Evolutionary conservation across 2,797 vertebrate genomes (phyloP).

Genomic region (Amniataba percoides): DNA sequence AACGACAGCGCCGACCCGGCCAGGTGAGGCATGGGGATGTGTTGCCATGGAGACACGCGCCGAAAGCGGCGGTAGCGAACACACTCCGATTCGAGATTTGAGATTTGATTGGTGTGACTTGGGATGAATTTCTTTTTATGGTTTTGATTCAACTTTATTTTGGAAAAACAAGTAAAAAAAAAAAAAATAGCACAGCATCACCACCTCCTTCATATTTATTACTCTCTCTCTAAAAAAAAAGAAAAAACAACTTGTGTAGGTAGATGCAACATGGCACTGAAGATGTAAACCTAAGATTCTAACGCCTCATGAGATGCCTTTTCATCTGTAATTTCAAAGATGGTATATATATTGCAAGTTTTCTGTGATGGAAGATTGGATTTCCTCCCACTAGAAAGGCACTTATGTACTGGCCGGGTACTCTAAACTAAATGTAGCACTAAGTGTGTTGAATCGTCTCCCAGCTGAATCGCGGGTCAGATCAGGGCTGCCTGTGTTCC

Average conservation of each 20-base stretch:
- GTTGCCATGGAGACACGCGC: slow-evolving; percentile 30
- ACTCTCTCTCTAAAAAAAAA: neutral
- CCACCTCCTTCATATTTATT: neutral
- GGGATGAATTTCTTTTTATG: neutral
- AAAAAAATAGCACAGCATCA: slow-evolving; percentile 4
- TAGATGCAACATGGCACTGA: slow-evolving; percentile 5
- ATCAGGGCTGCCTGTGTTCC: slow-evolving; percentile 39
- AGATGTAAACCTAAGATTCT: slow-evolving; percentile 1
- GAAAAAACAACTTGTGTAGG: neutral
- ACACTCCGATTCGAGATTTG: neutral
- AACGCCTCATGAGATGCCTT: slow-evolving; percentile 17
- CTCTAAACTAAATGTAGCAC: slow-evolving; percentile 53
- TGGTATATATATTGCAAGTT: neutral
- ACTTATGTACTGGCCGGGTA: slow-evolving; percentile 37
- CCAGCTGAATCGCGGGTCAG: slow-evolving; percentile 24
- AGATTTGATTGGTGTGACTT: neutral
- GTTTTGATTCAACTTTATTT: neutral
- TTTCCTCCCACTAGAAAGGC: slow-evolving; percentile 31
- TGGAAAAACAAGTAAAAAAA: neutral
- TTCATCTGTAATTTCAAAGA: neutral
- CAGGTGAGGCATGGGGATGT: neutral
- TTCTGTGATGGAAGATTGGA: slow-evolving; percentile 18
- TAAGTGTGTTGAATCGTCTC: slow-evolving; percentile 21
- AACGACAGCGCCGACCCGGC: neutral
- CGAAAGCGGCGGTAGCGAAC: neutral